These are phyloP conservation scores for Myopa tessellatipennis DNA, from an alignment of 2,888 invertebrate species.

Conservation along the genomic window DNA sequence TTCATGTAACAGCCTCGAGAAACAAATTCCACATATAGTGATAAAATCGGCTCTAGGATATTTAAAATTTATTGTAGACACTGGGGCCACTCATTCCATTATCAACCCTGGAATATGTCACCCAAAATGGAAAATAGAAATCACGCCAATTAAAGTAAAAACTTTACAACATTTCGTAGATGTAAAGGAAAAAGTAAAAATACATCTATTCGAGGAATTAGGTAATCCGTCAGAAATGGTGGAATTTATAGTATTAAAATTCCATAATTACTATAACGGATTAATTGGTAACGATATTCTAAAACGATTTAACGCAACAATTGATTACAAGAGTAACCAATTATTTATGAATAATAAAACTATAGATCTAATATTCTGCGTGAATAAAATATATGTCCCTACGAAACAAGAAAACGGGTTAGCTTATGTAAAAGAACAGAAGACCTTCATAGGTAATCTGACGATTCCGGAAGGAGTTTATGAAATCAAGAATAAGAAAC, in stretches of 20 bases:
- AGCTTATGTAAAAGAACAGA: no score
- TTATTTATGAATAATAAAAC: slow-evolving; percentile 15
- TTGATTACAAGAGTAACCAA: slow-evolving; percentile 36
- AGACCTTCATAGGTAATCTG: no score
- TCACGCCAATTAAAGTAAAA: slow-evolving; percentile 28
- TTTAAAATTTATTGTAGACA: slow-evolving; percentile 44
- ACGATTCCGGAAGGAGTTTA: no score
- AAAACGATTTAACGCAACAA: slow-evolving; percentile 21
- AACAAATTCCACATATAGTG: slow-evolving; percentile 41
- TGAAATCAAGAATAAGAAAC: no score
- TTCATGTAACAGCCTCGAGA: slow-evolving; percentile 34
- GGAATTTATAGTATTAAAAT: slow-evolving; percentile 38
- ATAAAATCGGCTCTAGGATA: slow-evolving; percentile 33
- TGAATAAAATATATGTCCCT: no score
- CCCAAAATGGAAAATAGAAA: slow-evolving; percentile 33
- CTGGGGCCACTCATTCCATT: slow-evolving; percentile 39
- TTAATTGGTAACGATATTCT: slow-evolving; percentile 41
- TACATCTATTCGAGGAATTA: slow-evolving; percentile 36
- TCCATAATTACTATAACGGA: slow-evolving; percentile 42
- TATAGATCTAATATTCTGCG: background rate
- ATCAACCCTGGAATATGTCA: slow-evolving; percentile 40
- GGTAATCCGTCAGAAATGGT: slow-evolving; percentile 28
- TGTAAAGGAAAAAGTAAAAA: slow-evolving; percentile 34
- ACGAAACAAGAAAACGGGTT: no score
- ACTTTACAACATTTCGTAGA: slow-evolving; percentile 36